A percentile compares a stretch with the other conserved stretches of the same genome.
These are phyloP conservation scores for Hydrotaea cyrtoneurina DNA, from an alignment of 2,888 invertebrate genomes.

Conservation along the genomic window DNA sequence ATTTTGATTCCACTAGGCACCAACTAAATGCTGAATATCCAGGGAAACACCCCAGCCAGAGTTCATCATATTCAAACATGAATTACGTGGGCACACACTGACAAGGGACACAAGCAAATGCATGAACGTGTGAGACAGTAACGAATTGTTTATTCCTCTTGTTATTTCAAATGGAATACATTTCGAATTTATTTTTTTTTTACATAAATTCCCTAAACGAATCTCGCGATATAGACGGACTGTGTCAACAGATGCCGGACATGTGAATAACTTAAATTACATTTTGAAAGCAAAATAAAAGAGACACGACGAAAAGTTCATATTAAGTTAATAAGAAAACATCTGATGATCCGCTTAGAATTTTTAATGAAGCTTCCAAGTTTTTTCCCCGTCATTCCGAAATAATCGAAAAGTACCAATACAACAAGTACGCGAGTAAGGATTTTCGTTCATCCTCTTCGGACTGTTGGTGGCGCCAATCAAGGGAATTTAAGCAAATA, in stretches of 20 bases:
- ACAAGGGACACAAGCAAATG: background rate
- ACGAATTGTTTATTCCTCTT: background rate
- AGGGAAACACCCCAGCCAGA: background rate
- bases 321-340: conserved; percentile 61
- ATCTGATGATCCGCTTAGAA: conserved; percentile 69
- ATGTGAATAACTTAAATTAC: conserved; percentile 43
- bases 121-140: background rate
- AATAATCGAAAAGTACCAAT: conserved; percentile 55
- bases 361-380: conserved; percentile 67
- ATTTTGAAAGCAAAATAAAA: conserved; percentile 42
- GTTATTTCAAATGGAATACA: background rate
- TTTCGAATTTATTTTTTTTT: background rate
- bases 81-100: background rate
- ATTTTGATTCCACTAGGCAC: no score
- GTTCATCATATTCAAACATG: background rate
- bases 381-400: conserved; percentile 9
- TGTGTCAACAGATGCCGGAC: background rate
- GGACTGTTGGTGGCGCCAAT: conserved; percentile 60
- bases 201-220: background rate
- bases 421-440: background rate
- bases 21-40: background rate
- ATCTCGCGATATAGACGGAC: background rate
- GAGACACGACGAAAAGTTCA: conserved; percentile 55
- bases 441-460: conserved; percentile 4
- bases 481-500: conserved; percentile 64